Evolutionary conservation across 2,888 invertebrate species (phyloP), one percentile per base, ranked within the genome.

Genomic region (Craniophora ligustri): DNA sequence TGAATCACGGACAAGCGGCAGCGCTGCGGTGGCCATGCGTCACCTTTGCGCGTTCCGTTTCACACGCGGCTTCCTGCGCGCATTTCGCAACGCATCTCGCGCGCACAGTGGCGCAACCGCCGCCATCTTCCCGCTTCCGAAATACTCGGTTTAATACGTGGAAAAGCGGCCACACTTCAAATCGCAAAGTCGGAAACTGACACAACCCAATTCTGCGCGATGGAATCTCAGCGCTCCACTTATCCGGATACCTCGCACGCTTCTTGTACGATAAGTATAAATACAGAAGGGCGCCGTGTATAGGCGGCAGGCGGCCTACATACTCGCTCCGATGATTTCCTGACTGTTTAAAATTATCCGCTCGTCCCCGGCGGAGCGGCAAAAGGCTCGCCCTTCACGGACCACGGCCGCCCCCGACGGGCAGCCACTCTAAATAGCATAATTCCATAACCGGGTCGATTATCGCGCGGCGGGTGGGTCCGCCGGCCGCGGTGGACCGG

Each of bases 271-370:
- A 86, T 85, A 85, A 81, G 84, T 84, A 85, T 87, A 85, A 86
- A 87, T 84, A 79, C 80, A 64, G 73, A 69, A 74, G 75, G 81
- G 77, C 70, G 70, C 73, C 75, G 84, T 84, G 84, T 85, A 86
- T 89, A 86, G 86, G 83, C 89, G 91, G 82, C 89, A 86, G 86
- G 83, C 89, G 91, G 82, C 89, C 91, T 88, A 90, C 75, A 91
- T 90, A 82, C 84, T 84, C 90, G 91, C 88, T 88, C 81, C 85
- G 85, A 78, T 91, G 91, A 79, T 87, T 89, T 91, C 90, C 90
- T 88, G 87, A 76, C 85, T 85, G 87, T 86, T 89, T 91, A 91
- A 88, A 91, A 89, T 91, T 88, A 90, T 82, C 89, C 79, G 82
- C 85, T 84, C 84, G 79, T 79, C 82, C 85, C 84, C 89, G 86